Conservation (phyloP, 2,113 vertebrate genomes). For the Macaca nemestrina region DNA sequence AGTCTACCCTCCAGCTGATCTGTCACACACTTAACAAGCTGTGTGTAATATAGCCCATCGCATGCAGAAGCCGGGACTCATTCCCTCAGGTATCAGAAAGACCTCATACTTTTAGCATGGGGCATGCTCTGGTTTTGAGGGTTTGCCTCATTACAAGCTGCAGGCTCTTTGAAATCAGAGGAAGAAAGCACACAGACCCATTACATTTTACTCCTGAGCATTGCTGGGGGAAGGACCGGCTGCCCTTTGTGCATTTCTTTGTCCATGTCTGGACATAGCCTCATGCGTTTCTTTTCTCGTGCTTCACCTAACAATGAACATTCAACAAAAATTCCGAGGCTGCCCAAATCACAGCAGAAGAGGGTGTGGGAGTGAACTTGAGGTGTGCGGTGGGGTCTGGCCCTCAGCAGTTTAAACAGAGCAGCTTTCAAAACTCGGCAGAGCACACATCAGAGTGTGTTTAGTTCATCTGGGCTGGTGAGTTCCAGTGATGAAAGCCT, state of each 20-base stretch:
- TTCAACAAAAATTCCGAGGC: background rate
- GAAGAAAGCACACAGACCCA: background rate
- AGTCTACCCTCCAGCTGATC: slow-evolving; percentile 70
- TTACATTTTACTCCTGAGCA: background rate
- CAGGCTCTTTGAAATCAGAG: slow-evolving; percentile 49
- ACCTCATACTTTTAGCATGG: slow-evolving; percentile 61
- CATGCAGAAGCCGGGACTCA: slow-evolving; percentile 57
- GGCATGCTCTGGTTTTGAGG: slow-evolving; percentile 49
- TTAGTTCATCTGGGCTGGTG: background rate
- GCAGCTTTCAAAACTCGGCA: rapidly evolving
- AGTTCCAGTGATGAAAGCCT: background rate
- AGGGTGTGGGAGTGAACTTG: background rate
- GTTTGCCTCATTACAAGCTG: slow-evolving; percentile 6
- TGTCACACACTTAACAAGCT: slow-evolving; percentile 83
- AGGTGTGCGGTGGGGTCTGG: background rate
- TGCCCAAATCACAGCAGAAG: background rate
- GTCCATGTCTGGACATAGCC: rapidly evolving
- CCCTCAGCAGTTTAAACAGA: background rate
- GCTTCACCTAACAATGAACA: background rate
- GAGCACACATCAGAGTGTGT: rapidly evolving
- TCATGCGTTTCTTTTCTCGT: background rate
- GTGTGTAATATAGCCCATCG: slow-evolving; percentile 82
- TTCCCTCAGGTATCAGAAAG: slow-evolving; percentile 73
- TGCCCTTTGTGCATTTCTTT: background rate
- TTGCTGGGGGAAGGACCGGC: background rate